These are phyloP conservation scores for Ditylenchus weischeri DNA, from an alignment of 2,888 invertebrate genomes.

Conservation along the genomic window DNA sequence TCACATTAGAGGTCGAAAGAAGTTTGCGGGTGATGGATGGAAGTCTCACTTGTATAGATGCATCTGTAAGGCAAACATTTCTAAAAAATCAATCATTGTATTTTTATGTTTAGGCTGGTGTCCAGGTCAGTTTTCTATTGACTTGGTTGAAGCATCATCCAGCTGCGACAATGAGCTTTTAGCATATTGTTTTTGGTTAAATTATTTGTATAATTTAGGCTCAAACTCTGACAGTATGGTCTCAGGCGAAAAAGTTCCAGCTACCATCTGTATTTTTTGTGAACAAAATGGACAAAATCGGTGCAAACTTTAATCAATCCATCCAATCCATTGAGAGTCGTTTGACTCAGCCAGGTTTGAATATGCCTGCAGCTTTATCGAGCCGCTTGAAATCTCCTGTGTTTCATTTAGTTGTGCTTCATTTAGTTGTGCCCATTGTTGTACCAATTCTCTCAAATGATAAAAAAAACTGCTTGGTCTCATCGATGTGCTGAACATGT, in stretches of 20 bases:
- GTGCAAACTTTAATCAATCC: conserved; percentile 39
- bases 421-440: conserved; percentile 34
- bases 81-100: too few relatives aligned
- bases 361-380: too few relatives aligned
- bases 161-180: background rate
- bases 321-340: conserved; percentile 49
- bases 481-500: conserved; percentile 22
- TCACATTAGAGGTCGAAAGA: conserved; percentile 85
- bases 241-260: conserved; percentile 80
- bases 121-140: conserved; percentile 60
- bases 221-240: conserved; percentile 93
- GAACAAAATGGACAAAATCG: conserved; percentile 86
- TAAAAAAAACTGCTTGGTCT: conserved; percentile 21
- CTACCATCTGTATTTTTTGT: conserved; percentile 83
- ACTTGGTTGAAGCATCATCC: background rate
- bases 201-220: conserved; percentile 69
- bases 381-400: too few relatives aligned
- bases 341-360: conserved; percentile 25
- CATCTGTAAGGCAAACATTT: background rate
- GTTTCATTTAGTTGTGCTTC: too few relatives aligned
- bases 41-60: conserved; percentile 81
- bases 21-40: conserved; percentile 88
- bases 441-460: conserved; percentile 26
- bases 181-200: background rate
- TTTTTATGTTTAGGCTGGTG: conserved; percentile 89